Conservation (phyloP, 2,888 invertebrate species). For the Patella ulyssiponensis region DNA sequence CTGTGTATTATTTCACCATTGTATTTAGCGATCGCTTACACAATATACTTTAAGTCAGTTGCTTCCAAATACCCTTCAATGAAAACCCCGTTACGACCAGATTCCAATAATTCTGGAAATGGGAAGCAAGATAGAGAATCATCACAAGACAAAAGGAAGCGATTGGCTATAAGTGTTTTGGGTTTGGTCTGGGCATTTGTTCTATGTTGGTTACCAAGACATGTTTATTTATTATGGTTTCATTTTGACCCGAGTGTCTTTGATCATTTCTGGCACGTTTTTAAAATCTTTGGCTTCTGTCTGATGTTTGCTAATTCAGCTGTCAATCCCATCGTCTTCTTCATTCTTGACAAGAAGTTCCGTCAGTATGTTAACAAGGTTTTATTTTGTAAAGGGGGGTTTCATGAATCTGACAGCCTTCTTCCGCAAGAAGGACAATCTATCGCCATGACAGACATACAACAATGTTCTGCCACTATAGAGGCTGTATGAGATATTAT, state of each 20-base stretch:
- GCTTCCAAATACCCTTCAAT: conserved; percentile 21
- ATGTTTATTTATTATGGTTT: conserved; percentile 58
- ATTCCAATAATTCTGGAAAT: conserved; percentile 14
- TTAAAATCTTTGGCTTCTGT: conserved; percentile 50
- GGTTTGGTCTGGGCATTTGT: conserved; percentile 53
- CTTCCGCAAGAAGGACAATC: not conserved
- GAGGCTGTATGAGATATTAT: not conserved
- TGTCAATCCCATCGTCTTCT: conserved; percentile 45
- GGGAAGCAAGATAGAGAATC: not conserved
- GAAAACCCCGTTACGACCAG: conserved; percentile 23
- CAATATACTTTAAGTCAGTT: conserved; percentile 29
- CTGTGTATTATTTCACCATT: conserved; percentile 36
- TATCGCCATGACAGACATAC: conserved; percentile 4
- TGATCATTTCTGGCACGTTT: conserved; percentile 59
- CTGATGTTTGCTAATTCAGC: conserved; percentile 46
- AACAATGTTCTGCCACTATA: not conserved
- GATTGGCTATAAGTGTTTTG: conserved; percentile 47
- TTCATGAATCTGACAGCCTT: not conserved
- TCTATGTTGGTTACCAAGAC: conserved; percentile 59
- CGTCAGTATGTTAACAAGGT: conserved; percentile 28
- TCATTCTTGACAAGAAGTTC: conserved; percentile 41
- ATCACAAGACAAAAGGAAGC: conserved; percentile 23
- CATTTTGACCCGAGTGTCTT: conserved; percentile 48
- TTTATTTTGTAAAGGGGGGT: conserved; percentile 4
- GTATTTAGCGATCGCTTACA: conserved; percentile 36